Percentiles rank a stretch among this genome's conserved stretches.
These are phyloP conservation scores for Erethizon dorsatum DNA, from an alignment of 2,797 vertebrate species.

Conservation along the genomic window DNA sequence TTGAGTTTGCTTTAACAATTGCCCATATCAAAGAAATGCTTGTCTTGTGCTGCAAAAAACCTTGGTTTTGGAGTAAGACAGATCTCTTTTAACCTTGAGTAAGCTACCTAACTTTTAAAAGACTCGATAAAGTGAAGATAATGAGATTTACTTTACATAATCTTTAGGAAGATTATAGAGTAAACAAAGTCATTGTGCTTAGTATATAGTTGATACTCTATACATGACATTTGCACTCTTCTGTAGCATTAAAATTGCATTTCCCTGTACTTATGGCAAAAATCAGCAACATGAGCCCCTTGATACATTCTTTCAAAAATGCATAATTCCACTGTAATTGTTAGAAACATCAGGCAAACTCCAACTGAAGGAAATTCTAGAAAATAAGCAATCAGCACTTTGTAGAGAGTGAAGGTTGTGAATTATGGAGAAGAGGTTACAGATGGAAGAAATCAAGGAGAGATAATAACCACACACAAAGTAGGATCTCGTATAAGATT, in stretches of 20 bases:
- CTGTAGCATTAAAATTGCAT: constrained; percentile 45
- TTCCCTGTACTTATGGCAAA: not conserved
- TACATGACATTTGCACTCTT: not conserved
- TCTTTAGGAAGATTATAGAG: constrained; percentile 47
- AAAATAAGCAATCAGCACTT: constrained; percentile 15
- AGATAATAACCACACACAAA: constrained; percentile 9
- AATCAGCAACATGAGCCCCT: not conserved
- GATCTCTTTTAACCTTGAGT: not conserved
- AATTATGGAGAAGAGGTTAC: constrained; percentile 3
- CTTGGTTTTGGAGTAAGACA: constrained; percentile 4
- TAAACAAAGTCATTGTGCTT: not conserved
- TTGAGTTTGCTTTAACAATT: not conserved
- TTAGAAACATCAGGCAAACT: constrained; percentile 38
- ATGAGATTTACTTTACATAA: constrained; percentile 26
- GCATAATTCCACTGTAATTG: not conserved
- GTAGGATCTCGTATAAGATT: constrained; percentile 1
- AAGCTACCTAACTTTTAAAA: constrained; percentile 9
- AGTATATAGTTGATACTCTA: not conserved
- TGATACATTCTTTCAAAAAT: not conserved
- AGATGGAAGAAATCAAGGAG: not conserved
- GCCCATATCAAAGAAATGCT: constrained; percentile 25
- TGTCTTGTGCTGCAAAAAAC: not conserved
- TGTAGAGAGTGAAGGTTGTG: constrained; percentile 14
- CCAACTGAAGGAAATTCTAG: not conserved
- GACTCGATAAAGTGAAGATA: not conserved